phyloP scores from a whole-genome alignment of 2,888 invertebrate genomes.

The Pasiphila rectangulata region DNA sequence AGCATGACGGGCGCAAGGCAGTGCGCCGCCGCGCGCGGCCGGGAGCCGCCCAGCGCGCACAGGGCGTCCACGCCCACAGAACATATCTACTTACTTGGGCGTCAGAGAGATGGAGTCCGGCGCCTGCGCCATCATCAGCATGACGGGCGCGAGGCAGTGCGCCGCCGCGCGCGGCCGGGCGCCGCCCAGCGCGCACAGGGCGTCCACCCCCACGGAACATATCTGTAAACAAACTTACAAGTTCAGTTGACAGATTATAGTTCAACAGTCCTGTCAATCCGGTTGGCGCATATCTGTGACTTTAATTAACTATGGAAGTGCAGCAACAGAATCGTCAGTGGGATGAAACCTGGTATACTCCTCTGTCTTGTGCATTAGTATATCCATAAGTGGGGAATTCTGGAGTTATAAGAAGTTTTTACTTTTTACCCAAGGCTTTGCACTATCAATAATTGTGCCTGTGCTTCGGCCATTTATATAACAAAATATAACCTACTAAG shows the following conservation, averaged over 20 bases:
- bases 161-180: conserved; percentile 51
- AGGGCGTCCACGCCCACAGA: conserved; percentile 56
- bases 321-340: too few relatives aligned
- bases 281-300: too few relatives aligned
- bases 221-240: conserved; percentile 48
- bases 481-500: too few relatives aligned
- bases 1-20: conserved; percentile 58
- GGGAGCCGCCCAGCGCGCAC: conserved; percentile 42
- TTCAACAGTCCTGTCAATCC: too few relatives aligned
- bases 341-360: too few relatives aligned
- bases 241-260: neutral
- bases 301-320: too few relatives aligned
- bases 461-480: too few relatives aligned
- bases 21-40: conserved; percentile 56
- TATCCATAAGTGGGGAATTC: too few relatives aligned
- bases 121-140: conserved; percentile 61
- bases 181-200: conserved; percentile 47
- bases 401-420: too few relatives aligned
- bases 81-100: conserved; percentile 68
- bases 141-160: conserved; percentile 56
- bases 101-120: conserved; percentile 66
- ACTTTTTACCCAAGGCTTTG: too few relatives aligned
- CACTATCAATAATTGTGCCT: too few relatives aligned
- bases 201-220: conserved; percentile 58
- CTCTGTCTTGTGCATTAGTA: too few relatives aligned